Evolutionary conservation across 2,113 vertebrate species (phyloP).

Genomic region (Oxyura jamaicensis): DNA sequence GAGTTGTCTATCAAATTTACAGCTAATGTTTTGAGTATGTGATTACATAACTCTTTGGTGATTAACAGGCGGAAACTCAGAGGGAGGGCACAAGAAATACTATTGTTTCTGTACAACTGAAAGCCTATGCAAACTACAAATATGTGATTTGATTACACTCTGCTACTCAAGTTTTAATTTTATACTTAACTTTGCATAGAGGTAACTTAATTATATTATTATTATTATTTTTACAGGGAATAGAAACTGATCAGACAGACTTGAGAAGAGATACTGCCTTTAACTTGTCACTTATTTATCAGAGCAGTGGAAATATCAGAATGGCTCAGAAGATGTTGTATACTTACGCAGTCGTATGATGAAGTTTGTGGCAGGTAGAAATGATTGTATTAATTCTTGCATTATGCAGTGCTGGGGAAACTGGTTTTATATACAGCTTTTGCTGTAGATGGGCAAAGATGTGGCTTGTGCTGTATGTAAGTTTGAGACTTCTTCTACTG

Average conservation of each 20-base stretch:
- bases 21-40: not conserved
- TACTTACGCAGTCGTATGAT: conserved; percentile 83
- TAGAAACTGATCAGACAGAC: conserved; percentile 91
- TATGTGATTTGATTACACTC: not conserved
- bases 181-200: not conserved
- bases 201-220: not conserved
- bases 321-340: conserved; percentile 87
- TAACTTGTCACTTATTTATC: conserved; percentile 95
- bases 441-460: fast-evolving
- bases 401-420: not conserved
- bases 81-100: not conserved
- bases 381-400: not conserved
- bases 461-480: not conserved
- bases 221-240: conserved; percentile 80
- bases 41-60: not conserved
- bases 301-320: conserved; percentile 87
- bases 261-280: conserved; percentile 91
- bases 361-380: not conserved
- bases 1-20: not conserved
- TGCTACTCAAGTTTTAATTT: not conserved
- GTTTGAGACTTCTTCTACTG: not conserved
- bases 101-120: not conserved
- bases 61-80: not conserved
- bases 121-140: not conserved
- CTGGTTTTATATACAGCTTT: not conserved